A percentile compares a stretch with the other conserved stretches of the same genome.
Conservation (phyloP, 2,113 vertebrate genomes). For the Proterorhinus semilunaris region DNA sequence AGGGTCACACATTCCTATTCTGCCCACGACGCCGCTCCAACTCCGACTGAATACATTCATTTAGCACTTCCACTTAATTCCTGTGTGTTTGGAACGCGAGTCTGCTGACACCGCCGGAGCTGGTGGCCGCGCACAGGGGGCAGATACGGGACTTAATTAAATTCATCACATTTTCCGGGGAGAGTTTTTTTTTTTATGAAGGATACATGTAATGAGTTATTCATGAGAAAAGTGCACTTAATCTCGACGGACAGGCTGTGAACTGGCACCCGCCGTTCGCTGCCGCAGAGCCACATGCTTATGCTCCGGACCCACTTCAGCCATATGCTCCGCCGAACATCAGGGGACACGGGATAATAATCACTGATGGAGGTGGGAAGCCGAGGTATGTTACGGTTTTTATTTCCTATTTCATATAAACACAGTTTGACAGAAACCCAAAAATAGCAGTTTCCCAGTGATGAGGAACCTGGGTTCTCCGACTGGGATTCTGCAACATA, state of each 20-base stretch:
- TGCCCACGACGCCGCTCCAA: too few species aligned
- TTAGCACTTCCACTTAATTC: background rate
- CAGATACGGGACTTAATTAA: conserved; percentile 1
- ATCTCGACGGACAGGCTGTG: background rate
- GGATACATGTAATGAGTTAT: background rate
- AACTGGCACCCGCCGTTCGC: background rate
- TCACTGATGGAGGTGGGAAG: too few species aligned
- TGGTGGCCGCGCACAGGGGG: background rate
- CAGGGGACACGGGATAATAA: too few species aligned
- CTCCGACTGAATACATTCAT: too few species aligned
- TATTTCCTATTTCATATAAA: too few species aligned
- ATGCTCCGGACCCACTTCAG: background rate
- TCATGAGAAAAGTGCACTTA: conserved; percentile 4
- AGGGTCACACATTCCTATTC: too few species aligned
- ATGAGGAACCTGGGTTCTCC: too few species aligned
- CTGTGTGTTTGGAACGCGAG: background rate
- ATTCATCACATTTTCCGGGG: background rate
- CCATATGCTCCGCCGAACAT: background rate
- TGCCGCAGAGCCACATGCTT: background rate
- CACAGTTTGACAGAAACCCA: too few species aligned
- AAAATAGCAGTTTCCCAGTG: too few species aligned
- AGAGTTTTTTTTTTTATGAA: background rate
- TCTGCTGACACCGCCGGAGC: background rate
- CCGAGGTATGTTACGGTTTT: too few species aligned
- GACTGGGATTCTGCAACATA: too few species aligned